Conservation (phyloP, 2,888 invertebrate genomes). For the Hylaea fasciaria region DNA sequence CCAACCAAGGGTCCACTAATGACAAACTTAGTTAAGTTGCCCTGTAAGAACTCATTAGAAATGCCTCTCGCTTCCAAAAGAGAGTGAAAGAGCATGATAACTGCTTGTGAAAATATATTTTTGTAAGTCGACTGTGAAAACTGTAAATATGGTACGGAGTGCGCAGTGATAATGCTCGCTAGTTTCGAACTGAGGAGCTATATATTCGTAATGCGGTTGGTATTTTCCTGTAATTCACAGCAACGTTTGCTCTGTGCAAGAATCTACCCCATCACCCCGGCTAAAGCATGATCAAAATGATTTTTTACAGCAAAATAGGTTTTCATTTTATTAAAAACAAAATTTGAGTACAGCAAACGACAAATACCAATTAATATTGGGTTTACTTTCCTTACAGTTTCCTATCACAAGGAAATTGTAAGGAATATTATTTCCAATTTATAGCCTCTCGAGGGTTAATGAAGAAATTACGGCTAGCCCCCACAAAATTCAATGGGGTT, state of each 20-base stretch:
- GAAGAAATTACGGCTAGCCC: slow-evolving; percentile 32
- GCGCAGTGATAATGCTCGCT: too few relatives aligned
- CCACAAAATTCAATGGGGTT: slow-evolving; percentile 30
- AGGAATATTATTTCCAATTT: slow-evolving; percentile 37
- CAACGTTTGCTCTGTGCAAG: too few relatives aligned
- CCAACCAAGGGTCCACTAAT: slow-evolving; percentile 42
- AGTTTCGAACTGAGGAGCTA: too few relatives aligned
- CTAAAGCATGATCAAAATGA: too few relatives aligned
- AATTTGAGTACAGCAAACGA: too few relatives aligned
- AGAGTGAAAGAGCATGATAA: neutral
- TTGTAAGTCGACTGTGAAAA: neutral
- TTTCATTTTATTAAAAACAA: too few relatives aligned
- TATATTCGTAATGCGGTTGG: too few relatives aligned
- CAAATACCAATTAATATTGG: neutral
- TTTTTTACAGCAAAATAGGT: too few relatives aligned
- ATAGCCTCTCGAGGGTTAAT: slow-evolving; percentile 30
- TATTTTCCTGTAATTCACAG: too few relatives aligned
- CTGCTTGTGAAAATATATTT: neutral
- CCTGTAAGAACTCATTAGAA: slow-evolving; percentile 47
- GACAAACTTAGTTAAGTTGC: slow-evolving; percentile 47
- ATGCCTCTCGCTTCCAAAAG: slow-evolving; percentile 15
- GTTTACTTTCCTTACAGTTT: slow-evolving; percentile 1
- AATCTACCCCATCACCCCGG: too few relatives aligned
- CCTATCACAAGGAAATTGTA: slow-evolving; percentile 23
- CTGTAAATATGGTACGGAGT: too few relatives aligned